Conservation (phyloP, 2,888 invertebrate species). For the Dasysyrphus albostriatus region DNA sequence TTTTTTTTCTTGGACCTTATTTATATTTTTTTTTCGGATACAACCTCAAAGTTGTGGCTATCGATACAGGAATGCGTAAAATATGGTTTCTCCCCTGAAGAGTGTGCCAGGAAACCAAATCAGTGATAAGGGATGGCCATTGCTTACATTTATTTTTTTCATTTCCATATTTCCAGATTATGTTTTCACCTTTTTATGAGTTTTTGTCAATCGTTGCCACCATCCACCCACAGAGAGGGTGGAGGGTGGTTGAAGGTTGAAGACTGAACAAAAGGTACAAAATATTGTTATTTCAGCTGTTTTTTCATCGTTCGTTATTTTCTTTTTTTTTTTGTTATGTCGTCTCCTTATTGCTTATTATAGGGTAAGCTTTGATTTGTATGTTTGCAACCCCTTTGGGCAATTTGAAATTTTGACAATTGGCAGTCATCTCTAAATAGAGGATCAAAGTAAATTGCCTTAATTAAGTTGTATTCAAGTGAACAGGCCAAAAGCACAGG, state of each 20-base stretch:
- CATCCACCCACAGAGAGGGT: background rate
- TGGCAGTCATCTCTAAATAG: conserved; percentile 46
- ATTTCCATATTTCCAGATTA: conserved; percentile 74
- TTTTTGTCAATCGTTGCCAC: conserved; percentile 53
- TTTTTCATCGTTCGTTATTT: conserved; percentile 31
- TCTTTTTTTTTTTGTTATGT: conserved; percentile 21
- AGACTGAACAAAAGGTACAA: conserved; percentile 21
- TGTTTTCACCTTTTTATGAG: conserved; percentile 76
- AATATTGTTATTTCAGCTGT: conserved; percentile 61
- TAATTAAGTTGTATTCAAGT: conserved; percentile 75
- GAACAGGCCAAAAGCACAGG: conserved; percentile 61
- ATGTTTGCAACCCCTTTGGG: conserved; percentile 68
- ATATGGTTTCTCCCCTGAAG: conserved; percentile 59
- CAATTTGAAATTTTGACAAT: conserved; percentile 62
- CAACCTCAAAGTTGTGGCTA: conserved; percentile 70
- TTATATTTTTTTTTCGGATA: conserved; percentile 39
- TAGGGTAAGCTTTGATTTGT: conserved; percentile 71
- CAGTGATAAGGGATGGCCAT: conserved; percentile 59
- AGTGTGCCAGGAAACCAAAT: conserved; percentile 35
- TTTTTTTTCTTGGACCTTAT: conserved; percentile 40
- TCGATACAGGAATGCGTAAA: conserved; percentile 67
- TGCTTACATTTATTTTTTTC: conserved; percentile 20
- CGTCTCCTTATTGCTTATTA: conserved; percentile 60
- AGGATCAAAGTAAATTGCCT: conserved; percentile 73
- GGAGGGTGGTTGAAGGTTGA: background rate